phyloP scores from a whole-genome alignment of 2,888 invertebrate genomes.

The Cataglyphis cursor region DNA sequence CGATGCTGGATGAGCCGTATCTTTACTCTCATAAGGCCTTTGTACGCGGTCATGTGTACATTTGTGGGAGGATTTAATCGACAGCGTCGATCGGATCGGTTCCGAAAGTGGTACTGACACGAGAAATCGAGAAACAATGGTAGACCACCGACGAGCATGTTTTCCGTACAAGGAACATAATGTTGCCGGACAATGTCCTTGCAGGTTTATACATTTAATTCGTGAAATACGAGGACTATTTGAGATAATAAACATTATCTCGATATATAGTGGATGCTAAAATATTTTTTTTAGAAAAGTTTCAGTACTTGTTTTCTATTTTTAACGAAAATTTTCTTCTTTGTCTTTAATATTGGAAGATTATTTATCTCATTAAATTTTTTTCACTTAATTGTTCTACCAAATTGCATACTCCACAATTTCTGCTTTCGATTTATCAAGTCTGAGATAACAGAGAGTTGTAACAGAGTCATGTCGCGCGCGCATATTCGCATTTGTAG shows the following conservation, averaged over 20 bases:
- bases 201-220: constrained; percentile 58
- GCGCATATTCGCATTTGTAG: constrained; percentile 50
- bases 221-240: constrained; percentile 57
- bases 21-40: constrained; percentile 70
- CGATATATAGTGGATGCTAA: constrained; percentile 29
- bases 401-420: background rate
- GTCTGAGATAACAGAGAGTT: too few species aligned
- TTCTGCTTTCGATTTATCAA: constrained; percentile 1
- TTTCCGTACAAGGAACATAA: constrained; percentile 70
- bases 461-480: constrained; percentile 48
- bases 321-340: background rate
- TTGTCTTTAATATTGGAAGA: background rate
- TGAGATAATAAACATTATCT: constrained; percentile 72
- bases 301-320: background rate
- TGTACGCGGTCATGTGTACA: constrained; percentile 49
- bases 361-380: background rate
- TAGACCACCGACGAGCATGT: constrained; percentile 74
- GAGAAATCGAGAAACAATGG: constrained; percentile 74
- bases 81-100: constrained; percentile 71
- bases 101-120: constrained; percentile 73
- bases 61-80: constrained; percentile 74
- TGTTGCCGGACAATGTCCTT: constrained; percentile 58
- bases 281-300: background rate
- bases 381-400: background rate
- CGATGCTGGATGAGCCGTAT: constrained; percentile 70